Evolutionary conservation across 2,113 vertebrate genomes (phyloP), one percentile per base, ranked within the genome.

Genomic region (Fregetta grallaria): DNA sequence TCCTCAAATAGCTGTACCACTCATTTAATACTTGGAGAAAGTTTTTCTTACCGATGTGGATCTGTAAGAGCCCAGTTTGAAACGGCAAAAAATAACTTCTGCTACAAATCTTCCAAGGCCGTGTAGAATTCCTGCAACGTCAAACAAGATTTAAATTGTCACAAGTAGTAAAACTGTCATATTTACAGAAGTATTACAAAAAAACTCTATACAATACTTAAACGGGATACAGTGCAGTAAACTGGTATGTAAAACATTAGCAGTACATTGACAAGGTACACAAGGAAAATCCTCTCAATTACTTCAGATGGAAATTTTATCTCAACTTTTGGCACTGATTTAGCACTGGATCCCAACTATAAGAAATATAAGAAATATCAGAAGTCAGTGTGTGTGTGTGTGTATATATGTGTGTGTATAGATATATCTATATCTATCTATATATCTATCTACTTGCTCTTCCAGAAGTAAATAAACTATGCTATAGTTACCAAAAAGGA

Each of bases 41-140:
- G 61, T 66, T 98, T 98, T 98, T 92, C 98, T 98, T 98, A 99
- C 99, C 92, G 98, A 97, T 78, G 92, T 95, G 66, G 95, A 98
- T 96, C 85, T 99, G 95, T 98, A 98, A 82, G 98, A 97, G 92
- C 99, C 99, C 90, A 99, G 97, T 98, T 98, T 98, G 96, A 99
- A 99, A 95, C 99, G 99, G 97, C 99, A 99, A 98, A 98, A 99
- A 96, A 99, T 70, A 21, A 99, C 79, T 96, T 99, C 99, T 52
- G 99, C 98, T 92, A 99, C 95, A 97, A 99, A 99, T 93, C 99
- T 99, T 62, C 99, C 98, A 95, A 99, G 94, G 58, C 98, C 97
- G 32, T 99, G 99, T 92, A 99, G 96, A 99, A 99, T 99, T 36
- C 99, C 99, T 99, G 94, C 42, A 96, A 96, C 2, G 17, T 74